Evolutionary conservation across 1,140 invertebrate species (phyloP).

Genomic region (Stenopsyche tienmushanensis): DNA sequence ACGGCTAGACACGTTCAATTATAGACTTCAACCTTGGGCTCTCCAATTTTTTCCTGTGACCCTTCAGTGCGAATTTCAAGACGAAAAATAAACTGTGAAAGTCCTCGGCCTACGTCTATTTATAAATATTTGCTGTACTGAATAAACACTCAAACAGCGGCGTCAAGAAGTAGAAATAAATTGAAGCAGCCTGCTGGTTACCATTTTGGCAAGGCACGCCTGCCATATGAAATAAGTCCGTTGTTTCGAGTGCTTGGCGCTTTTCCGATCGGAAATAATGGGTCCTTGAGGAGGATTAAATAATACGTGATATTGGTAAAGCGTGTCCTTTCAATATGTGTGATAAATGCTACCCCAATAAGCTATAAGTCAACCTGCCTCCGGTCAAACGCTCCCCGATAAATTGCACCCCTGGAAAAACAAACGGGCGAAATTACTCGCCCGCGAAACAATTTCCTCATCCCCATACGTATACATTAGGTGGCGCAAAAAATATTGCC

Average conservation of each 20-base stretch:
- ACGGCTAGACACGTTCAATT: too few species aligned
- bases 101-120: too few species aligned
- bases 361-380: conserved; percentile 22
- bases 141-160: too few species aligned
- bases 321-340: conserved; percentile 24
- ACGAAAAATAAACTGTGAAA: too few species aligned
- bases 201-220: not conserved
- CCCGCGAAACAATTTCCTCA: conserved; percentile 22
- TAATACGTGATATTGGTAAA: conserved; percentile 25
- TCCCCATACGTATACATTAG: not conserved
- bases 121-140: too few species aligned
- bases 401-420: conserved; percentile 24
- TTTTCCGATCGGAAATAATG: conserved; percentile 9
- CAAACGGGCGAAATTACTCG: conserved; percentile 5
- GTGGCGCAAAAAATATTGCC: too few species aligned
- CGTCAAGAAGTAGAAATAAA: too few species aligned
- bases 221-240: not conserved
- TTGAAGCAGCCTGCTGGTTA: too few species aligned
- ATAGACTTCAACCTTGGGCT: too few species aligned
- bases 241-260: too few species aligned
- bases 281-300: conserved; percentile 25
- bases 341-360: conserved; percentile 23
- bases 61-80: too few species aligned
- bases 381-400: conserved; percentile 15
- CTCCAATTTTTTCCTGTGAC: too few species aligned